Conservation (phyloP, 2,888 invertebrate species). For the Caenorhabditis auriculariae region DNA sequence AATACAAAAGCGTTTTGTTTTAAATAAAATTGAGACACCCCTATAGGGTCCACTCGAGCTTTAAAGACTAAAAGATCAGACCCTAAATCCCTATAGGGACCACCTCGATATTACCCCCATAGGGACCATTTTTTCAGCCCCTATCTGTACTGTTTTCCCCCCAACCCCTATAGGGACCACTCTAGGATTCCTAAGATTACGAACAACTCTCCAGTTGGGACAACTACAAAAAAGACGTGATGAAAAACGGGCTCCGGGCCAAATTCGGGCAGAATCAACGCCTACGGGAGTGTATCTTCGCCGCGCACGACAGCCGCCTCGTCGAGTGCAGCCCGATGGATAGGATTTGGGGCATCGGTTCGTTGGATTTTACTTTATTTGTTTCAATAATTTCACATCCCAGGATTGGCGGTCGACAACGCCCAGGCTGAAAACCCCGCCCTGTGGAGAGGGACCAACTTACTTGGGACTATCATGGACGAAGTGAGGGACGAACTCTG, state of each 20-base stretch:
- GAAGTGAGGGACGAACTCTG: conserved; percentile 14
- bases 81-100: no score
- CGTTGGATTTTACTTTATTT: no score
- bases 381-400: no score
- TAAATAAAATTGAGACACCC: no score
- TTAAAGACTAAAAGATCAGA: no score
- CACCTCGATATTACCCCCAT: neutral
- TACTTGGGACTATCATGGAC: conserved; percentile 12
- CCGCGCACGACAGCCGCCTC: conserved; percentile 28
- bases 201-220: conserved; percentile 42
- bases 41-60: no score
- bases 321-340: conserved; percentile 43
- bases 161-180: neutral
- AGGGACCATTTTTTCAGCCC: neutral
- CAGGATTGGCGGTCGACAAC: conserved; percentile 9
- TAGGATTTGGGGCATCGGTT: conserved; percentile 43
- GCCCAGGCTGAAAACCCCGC: conserved; percentile 2
- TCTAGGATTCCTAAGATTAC: neutral
- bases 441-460: conserved; percentile 11
- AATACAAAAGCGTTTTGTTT: no score
- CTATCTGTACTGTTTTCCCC: neutral
- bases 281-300: conserved; percentile 26
- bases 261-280: conserved; percentile 25
- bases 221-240: conserved; percentile 21
- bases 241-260: conserved; percentile 25